Conservation (phyloP, 2,113 vertebrate genomes). For the Enhydra lutris region DNA sequence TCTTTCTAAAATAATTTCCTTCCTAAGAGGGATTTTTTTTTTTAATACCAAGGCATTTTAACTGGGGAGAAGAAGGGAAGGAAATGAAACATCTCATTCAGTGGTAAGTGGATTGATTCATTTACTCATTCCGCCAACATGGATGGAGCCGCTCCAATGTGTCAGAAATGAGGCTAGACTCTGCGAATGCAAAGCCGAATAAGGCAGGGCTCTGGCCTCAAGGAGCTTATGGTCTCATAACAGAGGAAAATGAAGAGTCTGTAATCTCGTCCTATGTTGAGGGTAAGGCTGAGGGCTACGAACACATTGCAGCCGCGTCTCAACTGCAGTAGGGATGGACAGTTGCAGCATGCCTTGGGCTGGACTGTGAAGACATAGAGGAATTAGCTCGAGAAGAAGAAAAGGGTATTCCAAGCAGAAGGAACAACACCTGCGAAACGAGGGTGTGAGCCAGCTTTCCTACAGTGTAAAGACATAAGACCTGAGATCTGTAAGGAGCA, state of each 20-base stretch:
- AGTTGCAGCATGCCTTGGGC: not conserved
- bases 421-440: not conserved
- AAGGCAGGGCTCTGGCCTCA: not conserved
- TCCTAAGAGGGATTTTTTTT: conserved; percentile 13
- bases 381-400: not conserved
- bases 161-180: not conserved
- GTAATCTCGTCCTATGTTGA: not conserved
- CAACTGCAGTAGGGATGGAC: not conserved
- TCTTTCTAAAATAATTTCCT: conserved; percentile 63
- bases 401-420: not conserved
- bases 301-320: not conserved
- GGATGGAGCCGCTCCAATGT: not conserved
- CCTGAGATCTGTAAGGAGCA: not conserved
- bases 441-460: not conserved
- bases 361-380: not conserved
- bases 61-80: conserved; percentile 13
- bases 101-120: not conserved
- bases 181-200: not conserved
- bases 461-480: not conserved
- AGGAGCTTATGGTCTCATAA: not conserved
- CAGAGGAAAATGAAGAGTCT: not conserved
- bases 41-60: conserved; percentile 49
- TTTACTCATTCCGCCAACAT: conserved; percentile 13
- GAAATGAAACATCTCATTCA: conserved; percentile 42
- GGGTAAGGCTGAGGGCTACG: not conserved